Percentiles rank a stretch among this genome's conserved stretches.
phyloP scores from a whole-genome alignment of 2,113 vertebrate genomes.

The Oryzias celebensis region DNA sequence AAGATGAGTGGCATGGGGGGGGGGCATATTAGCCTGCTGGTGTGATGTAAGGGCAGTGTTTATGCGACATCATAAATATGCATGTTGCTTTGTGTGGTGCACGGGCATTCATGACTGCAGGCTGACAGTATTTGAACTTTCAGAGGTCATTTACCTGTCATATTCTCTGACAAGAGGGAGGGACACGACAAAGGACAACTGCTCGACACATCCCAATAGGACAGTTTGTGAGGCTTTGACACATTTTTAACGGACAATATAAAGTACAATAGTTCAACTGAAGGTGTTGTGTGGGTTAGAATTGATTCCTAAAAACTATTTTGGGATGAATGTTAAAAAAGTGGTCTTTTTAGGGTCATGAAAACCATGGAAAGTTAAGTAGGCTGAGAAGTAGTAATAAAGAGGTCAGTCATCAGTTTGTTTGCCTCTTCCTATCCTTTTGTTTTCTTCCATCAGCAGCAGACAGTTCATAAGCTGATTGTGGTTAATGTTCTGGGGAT shows the following conservation, averaged over 20 bases:
- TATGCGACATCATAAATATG: constrained; percentile 78
- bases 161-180: constrained; percentile 57
- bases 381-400: not conserved
- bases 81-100: constrained; percentile 59
- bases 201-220: constrained; percentile 23
- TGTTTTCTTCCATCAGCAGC: constrained; percentile 13
- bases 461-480: constrained; percentile 61
- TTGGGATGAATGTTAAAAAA: not conserved
- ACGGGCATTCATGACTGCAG: constrained; percentile 67
- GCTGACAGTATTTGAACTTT: constrained; percentile 74
- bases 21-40: constrained; percentile 64
- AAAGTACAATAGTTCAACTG: constrained; percentile 1
- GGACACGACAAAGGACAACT: constrained; percentile 60
- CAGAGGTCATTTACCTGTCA: constrained; percentile 78
- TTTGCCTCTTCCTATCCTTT: not conserved
- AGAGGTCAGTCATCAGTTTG: constrained; percentile 3
- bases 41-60: constrained; percentile 68
- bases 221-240: constrained; percentile 31
- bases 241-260: constrained; percentile 2
- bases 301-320: constrained; percentile 9
- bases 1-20: constrained; percentile 68
- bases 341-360: not conserved
- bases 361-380: not conserved
- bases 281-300: constrained; percentile 4
- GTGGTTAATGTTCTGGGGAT: constrained; percentile 71